These are phyloP conservation scores for Azemiops feae DNA, from an alignment of 2,113 vertebrate genomes.

Conservation along the genomic window DNA sequence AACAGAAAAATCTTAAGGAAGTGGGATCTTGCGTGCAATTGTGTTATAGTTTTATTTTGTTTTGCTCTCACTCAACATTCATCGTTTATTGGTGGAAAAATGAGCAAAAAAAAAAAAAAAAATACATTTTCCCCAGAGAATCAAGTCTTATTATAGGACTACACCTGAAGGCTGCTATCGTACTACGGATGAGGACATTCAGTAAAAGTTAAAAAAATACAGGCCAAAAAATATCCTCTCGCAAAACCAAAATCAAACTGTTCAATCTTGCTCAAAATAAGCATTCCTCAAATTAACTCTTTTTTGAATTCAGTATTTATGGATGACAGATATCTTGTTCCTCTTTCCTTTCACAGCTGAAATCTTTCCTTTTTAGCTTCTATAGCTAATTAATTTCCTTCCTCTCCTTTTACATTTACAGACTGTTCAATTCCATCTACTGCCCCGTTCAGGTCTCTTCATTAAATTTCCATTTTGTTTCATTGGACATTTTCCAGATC, in stretches of 20 bases:
- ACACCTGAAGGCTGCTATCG: neutral
- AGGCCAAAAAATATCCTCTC: neutral
- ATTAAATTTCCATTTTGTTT: neutral
- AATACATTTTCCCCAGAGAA: neutral
- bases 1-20: conserved; percentile 4
- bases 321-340: too few relatives aligned
- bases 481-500: neutral
- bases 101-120: neutral
- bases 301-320: neutral
- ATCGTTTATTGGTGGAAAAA: neutral
- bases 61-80: neutral
- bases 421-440: neutral
- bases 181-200: neutral
- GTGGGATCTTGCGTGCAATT: fast-evolving
- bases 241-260: neutral
- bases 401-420: neutral
- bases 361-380: neutral
- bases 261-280: neutral
- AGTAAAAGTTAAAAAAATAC: neutral
- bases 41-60: neutral
- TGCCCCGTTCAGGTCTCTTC: neutral
- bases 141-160: neutral
- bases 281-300: neutral
- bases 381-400: too few relatives aligned
- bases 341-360: neutral